phyloP scores from a whole-genome alignment of 2,888 invertebrate genomes.

The Dione vanillae region DNA sequence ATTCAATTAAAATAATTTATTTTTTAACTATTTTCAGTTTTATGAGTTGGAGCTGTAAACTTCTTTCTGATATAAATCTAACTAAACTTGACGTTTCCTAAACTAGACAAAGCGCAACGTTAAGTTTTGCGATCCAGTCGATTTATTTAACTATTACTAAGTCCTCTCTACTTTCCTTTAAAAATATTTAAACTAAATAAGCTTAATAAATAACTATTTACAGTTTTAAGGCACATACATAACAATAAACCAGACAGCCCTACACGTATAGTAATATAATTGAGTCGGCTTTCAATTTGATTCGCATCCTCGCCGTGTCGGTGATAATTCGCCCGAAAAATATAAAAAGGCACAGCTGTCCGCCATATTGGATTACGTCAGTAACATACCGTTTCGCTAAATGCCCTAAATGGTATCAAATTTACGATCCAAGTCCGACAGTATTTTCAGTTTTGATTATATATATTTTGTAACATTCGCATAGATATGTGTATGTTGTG shows the following conservation, averaged over 20 bases:
- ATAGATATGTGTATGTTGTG: neutral
- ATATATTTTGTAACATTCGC: constrained; percentile 18
- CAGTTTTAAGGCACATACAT: neutral
- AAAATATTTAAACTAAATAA: neutral
- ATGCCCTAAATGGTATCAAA: constrained; percentile 52
- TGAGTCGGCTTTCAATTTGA: constrained; percentile 84
- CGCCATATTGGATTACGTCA: constrained; percentile 79
- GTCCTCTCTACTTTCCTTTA: neutral
- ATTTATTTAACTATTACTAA: neutral
- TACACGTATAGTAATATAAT: constrained; percentile 76
- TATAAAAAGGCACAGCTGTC: constrained; percentile 81
- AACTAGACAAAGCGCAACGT: too few species aligned
- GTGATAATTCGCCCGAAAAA: constrained; percentile 83
- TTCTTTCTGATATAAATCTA: too few species aligned
- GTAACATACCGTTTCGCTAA: constrained; percentile 50
- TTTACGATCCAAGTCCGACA: constrained; percentile 45
- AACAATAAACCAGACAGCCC: constrained; percentile 59
- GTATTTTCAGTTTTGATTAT: constrained; percentile 38
- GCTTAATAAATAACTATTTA: neutral
- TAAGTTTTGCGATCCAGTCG: too few species aligned
- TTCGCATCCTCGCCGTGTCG: constrained; percentile 81
- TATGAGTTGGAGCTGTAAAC: too few species aligned
- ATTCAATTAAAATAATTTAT: too few species aligned
- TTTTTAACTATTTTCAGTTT: too few species aligned
- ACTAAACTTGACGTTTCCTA: too few species aligned